Percentiles rank a stretch among this genome's conserved stretches.
Evolutionary conservation across 2,113 vertebrate genomes (phyloP).

Genomic region (Poeciliopsis prolifica): DNA sequence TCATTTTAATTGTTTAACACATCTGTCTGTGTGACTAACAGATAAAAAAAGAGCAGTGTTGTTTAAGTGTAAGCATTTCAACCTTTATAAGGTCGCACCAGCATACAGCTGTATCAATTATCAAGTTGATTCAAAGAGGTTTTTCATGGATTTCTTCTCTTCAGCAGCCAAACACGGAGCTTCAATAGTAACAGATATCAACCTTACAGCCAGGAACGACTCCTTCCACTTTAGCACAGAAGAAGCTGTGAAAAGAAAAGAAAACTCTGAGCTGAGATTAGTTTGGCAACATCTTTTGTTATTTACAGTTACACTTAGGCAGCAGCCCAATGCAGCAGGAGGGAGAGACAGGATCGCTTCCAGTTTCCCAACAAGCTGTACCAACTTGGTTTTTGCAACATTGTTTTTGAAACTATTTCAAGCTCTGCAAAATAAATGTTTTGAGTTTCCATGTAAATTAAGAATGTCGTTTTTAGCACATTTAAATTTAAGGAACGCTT

Average conservation of each 20-base stretch:
- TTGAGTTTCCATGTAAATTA: no score
- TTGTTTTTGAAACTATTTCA: no score
- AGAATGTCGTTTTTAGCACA: no score
- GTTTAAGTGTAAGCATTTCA: not conserved
- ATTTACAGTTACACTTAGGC: not conserved
- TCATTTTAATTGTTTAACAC: not conserved
- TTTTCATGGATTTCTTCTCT: not conserved
- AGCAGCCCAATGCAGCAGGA: not conserved
- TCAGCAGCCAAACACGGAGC: not conserved
- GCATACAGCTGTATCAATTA: not conserved
- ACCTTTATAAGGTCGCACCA: not conserved
- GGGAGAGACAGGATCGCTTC: not conserved
- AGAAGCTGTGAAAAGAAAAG: constrained; percentile 1
- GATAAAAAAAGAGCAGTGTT: not conserved
- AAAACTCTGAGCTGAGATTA: not conserved
- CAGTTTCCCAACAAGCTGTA: no score
- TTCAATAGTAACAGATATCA: not conserved
- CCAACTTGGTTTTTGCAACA: no score
- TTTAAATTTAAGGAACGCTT: no score
- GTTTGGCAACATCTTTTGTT: not conserved
- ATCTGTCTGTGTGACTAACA: not conserved
- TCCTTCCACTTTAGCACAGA: not conserved
- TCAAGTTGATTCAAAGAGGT: not conserved
- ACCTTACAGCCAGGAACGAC: not conserved
- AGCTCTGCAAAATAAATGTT: no score